Evolutionary conservation across 2,113 vertebrate species (phyloP).

Genomic region (Cebus imitator): DNA sequence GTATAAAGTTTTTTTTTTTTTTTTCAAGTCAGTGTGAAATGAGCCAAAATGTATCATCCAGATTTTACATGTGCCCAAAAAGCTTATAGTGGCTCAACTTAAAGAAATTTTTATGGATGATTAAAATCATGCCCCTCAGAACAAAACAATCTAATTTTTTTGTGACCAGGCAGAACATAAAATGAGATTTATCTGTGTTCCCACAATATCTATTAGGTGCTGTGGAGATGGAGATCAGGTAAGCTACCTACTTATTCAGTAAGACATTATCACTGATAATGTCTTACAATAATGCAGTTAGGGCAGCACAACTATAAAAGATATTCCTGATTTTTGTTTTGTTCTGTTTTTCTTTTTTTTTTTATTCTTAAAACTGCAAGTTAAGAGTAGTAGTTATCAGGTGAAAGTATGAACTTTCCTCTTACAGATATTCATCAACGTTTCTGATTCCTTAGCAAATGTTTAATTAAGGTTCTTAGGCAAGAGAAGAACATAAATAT

Average conservation of each 20-base stretch:
- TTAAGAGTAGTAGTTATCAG: constrained; percentile 60
- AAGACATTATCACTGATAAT: constrained; percentile 69
- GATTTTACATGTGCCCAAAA: constrained; percentile 44
- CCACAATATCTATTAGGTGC: constrained; percentile 73
- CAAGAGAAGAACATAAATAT: constrained; percentile 67
- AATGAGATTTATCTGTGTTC: constrained; percentile 77
- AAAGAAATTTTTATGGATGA: constrained; percentile 52
- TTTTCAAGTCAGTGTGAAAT: constrained; percentile 53
- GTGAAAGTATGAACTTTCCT: constrained; percentile 63
- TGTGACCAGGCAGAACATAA: constrained; percentile 64
- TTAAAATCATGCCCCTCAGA: constrained; percentile 53
- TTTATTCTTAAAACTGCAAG: constrained; percentile 58
- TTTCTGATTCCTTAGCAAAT: constrained; percentile 51
- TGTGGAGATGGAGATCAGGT: constrained; percentile 39
- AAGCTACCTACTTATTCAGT: constrained; percentile 53
- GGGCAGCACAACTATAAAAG: constrained; percentile 47
- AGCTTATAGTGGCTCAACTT: constrained; percentile 22
- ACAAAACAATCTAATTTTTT: constrained; percentile 69
- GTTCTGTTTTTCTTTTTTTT: neutral
- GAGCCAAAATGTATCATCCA: neutral
- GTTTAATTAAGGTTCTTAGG: constrained; percentile 77
- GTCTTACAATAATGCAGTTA: constrained; percentile 66
- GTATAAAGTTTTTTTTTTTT: neutral
- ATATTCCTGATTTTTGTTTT: neutral
- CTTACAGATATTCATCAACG: constrained; percentile 64